These are phyloP conservation scores for Caenorhabditis sp. DNA, from an alignment of 2,888 invertebrate species.

Conservation along the genomic window DNA sequence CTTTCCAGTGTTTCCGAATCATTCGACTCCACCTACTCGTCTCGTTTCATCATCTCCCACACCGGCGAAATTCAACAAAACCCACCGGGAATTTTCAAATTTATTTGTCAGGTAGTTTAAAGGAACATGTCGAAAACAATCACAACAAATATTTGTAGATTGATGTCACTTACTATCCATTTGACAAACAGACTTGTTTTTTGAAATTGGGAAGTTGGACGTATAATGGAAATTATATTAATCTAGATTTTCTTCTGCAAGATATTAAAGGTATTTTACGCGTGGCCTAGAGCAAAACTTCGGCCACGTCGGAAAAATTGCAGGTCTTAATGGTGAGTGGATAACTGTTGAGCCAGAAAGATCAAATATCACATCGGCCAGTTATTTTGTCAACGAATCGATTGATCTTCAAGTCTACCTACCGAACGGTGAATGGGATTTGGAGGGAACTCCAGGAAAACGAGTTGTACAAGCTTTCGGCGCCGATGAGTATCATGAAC, in stretches of 20 bases:
- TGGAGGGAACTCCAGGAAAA: constrained; percentile 53
- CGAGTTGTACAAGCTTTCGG: constrained; percentile 52
- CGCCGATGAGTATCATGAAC: constrained; percentile 52
- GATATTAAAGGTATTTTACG: constrained; percentile 40
- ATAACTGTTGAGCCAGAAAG: constrained; percentile 37
- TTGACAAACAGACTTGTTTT: constrained; percentile 54
- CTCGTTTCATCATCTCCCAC: constrained; percentile 48
- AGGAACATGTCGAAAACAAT: too few species aligned
- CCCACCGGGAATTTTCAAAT: constrained; percentile 56
- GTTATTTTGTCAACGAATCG: constrained; percentile 55
- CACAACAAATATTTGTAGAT: too few species aligned
- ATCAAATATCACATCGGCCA: constrained; percentile 21
- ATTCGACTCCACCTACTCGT: constrained; percentile 58
- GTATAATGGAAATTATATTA: constrained; percentile 53
- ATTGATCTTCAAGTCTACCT: constrained; percentile 57
- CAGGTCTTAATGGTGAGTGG: constrained; percentile 36
- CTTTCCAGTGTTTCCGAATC: constrained; percentile 49
- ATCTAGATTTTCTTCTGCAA: constrained; percentile 47
- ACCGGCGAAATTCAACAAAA: constrained; percentile 55
- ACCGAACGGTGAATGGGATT: constrained; percentile 58
- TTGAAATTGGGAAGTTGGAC: constrained; percentile 58
- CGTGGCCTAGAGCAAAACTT: too few species aligned
- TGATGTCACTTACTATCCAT: constrained; percentile 59
- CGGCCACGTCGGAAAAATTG: neutral
- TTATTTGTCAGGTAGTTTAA: constrained; percentile 40